A percentile compares a stretch with the other conserved stretches of the same genome.
phyloP scores from a whole-genome alignment of 1,140 invertebrate species.

The Schlechtendalia chinensis region DNA sequence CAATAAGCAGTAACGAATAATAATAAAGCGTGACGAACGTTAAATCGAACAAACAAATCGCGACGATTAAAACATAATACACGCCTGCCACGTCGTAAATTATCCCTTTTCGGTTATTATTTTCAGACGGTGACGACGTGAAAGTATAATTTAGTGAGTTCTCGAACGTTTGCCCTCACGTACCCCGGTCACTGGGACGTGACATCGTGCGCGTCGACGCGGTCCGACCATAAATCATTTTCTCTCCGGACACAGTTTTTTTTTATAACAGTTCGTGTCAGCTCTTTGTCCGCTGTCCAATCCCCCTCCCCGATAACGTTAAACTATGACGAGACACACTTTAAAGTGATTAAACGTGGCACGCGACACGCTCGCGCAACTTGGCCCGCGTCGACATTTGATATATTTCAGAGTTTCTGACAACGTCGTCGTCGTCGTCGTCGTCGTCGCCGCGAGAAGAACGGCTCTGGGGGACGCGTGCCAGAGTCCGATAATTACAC shows the following conservation, averaged over 20 bases:
- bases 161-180: not conserved
- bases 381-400: not conserved
- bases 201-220: not conserved
- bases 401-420: too few species aligned
- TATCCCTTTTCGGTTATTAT: not conserved
- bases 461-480: too few species aligned
- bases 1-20: too few species aligned
- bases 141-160: not conserved
- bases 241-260: not conserved
- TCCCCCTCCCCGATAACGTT: too few species aligned
- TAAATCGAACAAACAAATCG: not conserved
- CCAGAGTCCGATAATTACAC: not conserved
- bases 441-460: too few species aligned
- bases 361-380: not conserved
- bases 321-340: slow-evolving; percentile 3
- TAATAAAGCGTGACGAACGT: not conserved
- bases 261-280: not conserved
- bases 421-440: too few species aligned
- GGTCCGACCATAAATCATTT: not conserved
- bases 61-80: too few species aligned
- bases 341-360: not conserved
- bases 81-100: not conserved
- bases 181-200: not conserved
- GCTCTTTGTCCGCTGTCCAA: not conserved
- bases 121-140: not conserved